Evolutionary conservation across 2,888 invertebrate genomes (phyloP).

Genomic region (Aphrophora alni): DNA sequence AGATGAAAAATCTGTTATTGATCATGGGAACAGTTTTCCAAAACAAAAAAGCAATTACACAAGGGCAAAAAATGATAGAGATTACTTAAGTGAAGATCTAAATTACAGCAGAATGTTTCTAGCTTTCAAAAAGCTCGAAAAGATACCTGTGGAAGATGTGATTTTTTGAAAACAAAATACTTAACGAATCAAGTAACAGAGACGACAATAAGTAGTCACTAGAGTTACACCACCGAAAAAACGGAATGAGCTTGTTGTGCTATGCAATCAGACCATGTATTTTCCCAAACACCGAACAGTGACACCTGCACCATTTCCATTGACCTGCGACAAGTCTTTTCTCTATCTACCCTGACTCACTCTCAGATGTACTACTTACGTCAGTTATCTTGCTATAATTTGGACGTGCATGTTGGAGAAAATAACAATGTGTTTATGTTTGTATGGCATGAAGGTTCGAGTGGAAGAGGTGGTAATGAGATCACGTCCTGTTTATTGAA

Average conservation of each 20-base stretch:
- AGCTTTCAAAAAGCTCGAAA: conserved; percentile 29
- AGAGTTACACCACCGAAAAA: neutral
- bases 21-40: conserved; percentile 38
- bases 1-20: conserved; percentile 32
- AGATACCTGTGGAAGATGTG: conserved; percentile 13
- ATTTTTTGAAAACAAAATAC: neutral
- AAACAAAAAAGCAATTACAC: conserved; percentile 37
- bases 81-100: conserved; percentile 36
- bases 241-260: neutral
- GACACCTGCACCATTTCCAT: neutral
- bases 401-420: conserved; percentile 46
- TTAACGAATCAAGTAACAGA: neutral
- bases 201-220: neutral
- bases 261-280: neutral
- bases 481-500: neutral
- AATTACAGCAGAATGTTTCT: conserved; percentile 32
- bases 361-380: conserved; percentile 51
- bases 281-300: neutral
- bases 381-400: conserved; percentile 48
- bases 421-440: conserved; percentile 44
- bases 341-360: conserved; percentile 45
- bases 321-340: conserved; percentile 2
- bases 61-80: conserved; percentile 31
- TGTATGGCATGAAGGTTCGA: neutral
- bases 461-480: neutral